Evolutionary conservation across 2,113 vertebrate genomes (phyloP).

Genomic region (Percina caprodes): DNA sequence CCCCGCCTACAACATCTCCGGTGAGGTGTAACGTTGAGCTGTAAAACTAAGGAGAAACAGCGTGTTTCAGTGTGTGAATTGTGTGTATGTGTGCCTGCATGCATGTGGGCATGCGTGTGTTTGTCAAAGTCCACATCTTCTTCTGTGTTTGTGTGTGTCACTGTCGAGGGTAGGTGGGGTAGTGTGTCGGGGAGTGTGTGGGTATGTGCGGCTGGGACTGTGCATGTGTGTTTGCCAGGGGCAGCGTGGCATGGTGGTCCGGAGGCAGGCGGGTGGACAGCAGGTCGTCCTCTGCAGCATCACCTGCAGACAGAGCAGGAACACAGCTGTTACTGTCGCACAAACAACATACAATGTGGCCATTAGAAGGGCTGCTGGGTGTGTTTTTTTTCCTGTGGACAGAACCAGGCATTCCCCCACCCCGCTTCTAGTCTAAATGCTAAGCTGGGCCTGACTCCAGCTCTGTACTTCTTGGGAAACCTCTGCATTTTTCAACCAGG

Average conservation of each 20-base stretch:
- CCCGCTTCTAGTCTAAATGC: neutral
- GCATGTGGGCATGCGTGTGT: conserved; percentile 14
- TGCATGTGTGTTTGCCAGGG: conserved; percentile 63
- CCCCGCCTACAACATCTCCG: neutral
- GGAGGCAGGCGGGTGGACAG: conserved; percentile 70
- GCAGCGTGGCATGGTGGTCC: conserved; percentile 68
- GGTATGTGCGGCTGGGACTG: conserved; percentile 60
- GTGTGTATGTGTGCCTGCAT: conserved; percentile 45
- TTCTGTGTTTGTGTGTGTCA: conserved; percentile 45
- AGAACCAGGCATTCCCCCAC: neutral
- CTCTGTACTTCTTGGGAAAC: neutral
- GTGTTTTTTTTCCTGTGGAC: neutral
- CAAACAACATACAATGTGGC: neutral
- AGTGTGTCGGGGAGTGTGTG: conserved; percentile 56
- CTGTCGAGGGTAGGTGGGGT: conserved; percentile 66
- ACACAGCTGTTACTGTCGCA: conserved; percentile 11
- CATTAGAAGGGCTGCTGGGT: neutral
- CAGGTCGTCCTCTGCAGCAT: conserved; percentile 76
- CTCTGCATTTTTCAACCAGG: too few species aligned
- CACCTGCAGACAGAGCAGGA: conserved; percentile 67
- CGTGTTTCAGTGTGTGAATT: conserved; percentile 31
- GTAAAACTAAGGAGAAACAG: conserved; percentile 9
- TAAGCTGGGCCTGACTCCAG: neutral
- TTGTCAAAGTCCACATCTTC: conserved; percentile 10
- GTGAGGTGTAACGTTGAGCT: conserved; percentile 27